phyloP scores from a whole-genome alignment of 2,113 vertebrate genomes.

The Trinectes maculatus region DNA sequence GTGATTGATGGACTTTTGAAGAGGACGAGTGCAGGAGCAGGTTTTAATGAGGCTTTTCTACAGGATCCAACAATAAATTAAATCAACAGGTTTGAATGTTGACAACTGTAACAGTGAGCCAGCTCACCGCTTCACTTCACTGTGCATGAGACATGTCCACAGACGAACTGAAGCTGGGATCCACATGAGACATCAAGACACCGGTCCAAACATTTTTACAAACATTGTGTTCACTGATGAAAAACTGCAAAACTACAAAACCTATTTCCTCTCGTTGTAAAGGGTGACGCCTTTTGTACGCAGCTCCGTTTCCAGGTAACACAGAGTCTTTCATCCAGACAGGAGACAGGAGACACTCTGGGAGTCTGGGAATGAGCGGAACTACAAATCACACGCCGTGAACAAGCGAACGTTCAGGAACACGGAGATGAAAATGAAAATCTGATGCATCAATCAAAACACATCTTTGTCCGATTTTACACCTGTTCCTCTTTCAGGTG shows the following conservation, averaged over 20 bases:
- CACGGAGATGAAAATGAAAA: too few species aligned
- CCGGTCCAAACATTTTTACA: slow-evolving; percentile 58
- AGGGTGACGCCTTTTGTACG: slow-evolving; percentile 5
- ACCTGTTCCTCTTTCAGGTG: too few species aligned
- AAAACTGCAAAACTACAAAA: slow-evolving; percentile 61
- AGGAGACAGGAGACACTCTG: not conserved
- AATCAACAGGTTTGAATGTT: slow-evolving; percentile 24
- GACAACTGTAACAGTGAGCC: slow-evolving; percentile 64
- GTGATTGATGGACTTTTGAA: too few species aligned
- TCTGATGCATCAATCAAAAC: too few species aligned
- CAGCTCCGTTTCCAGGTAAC: not conserved
- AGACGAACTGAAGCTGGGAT: slow-evolving; percentile 43
- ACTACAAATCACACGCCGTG: too few species aligned
- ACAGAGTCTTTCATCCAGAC: too few species aligned
- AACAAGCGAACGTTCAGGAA: too few species aligned
- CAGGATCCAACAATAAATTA: too few species aligned
- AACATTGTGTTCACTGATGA: slow-evolving; percentile 11
- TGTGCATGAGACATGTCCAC: slow-evolving; percentile 6
- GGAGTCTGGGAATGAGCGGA: not conserved
- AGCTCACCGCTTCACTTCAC: slow-evolving; percentile 52
- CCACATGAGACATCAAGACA: slow-evolving; percentile 62
- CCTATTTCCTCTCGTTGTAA: not conserved
- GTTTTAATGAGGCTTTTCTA: too few species aligned
- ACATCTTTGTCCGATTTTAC: too few species aligned
- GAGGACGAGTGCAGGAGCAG: not conserved